phyloP scores from a whole-genome alignment of 1,140 invertebrate genomes.

The Portunus trituberculatus region DNA sequence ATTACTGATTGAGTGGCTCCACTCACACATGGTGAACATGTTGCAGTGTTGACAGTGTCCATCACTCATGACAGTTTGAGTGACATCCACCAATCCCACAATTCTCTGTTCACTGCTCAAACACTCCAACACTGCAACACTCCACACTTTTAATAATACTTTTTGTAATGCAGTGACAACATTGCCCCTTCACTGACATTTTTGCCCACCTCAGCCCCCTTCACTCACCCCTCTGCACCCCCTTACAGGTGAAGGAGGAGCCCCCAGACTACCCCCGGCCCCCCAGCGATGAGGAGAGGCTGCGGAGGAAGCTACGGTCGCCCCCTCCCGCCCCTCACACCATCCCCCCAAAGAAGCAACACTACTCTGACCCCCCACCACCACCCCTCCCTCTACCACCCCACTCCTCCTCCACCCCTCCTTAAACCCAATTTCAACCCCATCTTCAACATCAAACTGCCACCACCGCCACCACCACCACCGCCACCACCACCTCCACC shows the following conservation, averaged over 20 bases:
- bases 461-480: conserved; percentile 34
- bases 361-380: conserved; percentile 35
- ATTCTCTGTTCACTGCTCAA: too few species aligned
- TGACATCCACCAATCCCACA: too few species aligned
- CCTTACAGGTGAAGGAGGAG: conserved; percentile 71
- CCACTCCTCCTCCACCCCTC: background rate
- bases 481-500: conserved; percentile 33
- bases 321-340: conserved; percentile 63
- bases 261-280: conserved; percentile 48
- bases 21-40: too few species aligned
- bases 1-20: too few species aligned
- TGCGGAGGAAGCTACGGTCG: conserved; percentile 69
- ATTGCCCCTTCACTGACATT: too few species aligned
- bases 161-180: too few species aligned
- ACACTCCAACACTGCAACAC: too few species aligned
- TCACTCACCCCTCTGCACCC: background rate
- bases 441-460: conserved; percentile 55
- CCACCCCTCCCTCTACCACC: background rate
- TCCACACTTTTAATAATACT: too few species aligned
- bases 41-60: too few species aligned
- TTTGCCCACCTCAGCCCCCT: too few species aligned
- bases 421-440: conserved; percentile 26
- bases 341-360: conserved; percentile 74
- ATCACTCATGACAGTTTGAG: too few species aligned
- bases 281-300: conserved; percentile 64